Evolutionary conservation across 2,113 vertebrate species (phyloP).

Genomic region (Atherinomorus stipes): DNA sequence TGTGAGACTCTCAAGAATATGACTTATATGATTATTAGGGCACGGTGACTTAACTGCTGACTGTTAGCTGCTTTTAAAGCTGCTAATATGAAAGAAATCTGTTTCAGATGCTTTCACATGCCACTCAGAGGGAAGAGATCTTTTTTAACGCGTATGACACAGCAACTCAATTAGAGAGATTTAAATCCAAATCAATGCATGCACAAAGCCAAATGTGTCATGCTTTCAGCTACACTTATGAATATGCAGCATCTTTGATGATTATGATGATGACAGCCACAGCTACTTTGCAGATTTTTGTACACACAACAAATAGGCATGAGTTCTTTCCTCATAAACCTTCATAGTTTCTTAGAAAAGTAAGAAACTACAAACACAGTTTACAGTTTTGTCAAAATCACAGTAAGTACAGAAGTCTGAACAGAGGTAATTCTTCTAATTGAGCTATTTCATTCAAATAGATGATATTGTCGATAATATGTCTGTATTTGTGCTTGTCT

Average conservation of each 20-base stretch:
- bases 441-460: background rate
- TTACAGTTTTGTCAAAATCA: background rate
- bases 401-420: background rate
- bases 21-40: conserved; percentile 1
- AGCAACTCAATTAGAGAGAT: background rate
- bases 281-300: too few relatives aligned
- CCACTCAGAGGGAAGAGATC: background rate
- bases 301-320: too few relatives aligned
- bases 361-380: background rate
- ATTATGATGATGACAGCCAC: too few relatives aligned
- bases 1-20: conserved; percentile 9
- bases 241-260: background rate
- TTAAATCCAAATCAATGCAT: background rate
- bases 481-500: background rate
- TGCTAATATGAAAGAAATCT: background rate
- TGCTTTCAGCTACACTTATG: background rate
- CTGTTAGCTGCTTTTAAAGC: conserved; percentile 10
- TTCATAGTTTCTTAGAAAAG: too few relatives aligned
- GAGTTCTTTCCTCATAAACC: too few relatives aligned
- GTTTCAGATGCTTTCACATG: conserved; percentile 3
- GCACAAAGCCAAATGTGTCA: background rate
- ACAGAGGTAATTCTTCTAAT: background rate
- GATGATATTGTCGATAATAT: background rate
- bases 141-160: background rate
- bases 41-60: background rate